These are phyloP conservation scores for Bombus waltoni DNA, from an alignment of 1,140 invertebrate genomes.

Conservation along the genomic window DNA sequence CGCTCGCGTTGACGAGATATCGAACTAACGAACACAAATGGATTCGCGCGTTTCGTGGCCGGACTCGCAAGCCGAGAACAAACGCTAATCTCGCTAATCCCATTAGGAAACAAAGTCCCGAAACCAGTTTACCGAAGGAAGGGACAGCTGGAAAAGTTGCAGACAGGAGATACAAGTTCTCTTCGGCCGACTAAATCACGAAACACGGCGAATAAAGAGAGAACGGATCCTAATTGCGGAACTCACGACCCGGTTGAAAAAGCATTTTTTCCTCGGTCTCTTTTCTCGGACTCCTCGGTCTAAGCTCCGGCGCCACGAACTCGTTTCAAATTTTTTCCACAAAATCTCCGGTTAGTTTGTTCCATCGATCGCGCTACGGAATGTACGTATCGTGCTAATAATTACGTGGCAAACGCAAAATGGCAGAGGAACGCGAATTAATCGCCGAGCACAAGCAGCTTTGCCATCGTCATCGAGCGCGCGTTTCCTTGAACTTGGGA, in stretches of 20 bases:
- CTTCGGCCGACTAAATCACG: conserved; percentile 2
- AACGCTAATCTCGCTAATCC: conserved; percentile 71
- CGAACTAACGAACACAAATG: conserved; percentile 56
- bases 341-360: no score
- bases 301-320: background rate
- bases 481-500: background rate
- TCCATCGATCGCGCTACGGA: no score
- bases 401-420: background rate
- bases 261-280: no score
- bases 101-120: conserved; percentile 69
- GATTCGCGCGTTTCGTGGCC: conserved; percentile 14
- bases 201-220: conserved; percentile 40
- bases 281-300: background rate
- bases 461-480: background rate
- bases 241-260: background rate
- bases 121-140: conserved; percentile 67
- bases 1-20: conserved; percentile 1
- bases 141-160: conserved; percentile 61
- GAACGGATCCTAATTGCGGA: conserved; percentile 2
- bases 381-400: no score
- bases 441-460: background rate
- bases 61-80: conserved; percentile 48
- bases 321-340: background rate
- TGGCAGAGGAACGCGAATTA: background rate
- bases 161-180: conserved; percentile 50